These are phyloP conservation scores for Streptopelia turtur DNA, from an alignment of 2,797 vertebrate genomes.

Conservation along the genomic window DNA sequence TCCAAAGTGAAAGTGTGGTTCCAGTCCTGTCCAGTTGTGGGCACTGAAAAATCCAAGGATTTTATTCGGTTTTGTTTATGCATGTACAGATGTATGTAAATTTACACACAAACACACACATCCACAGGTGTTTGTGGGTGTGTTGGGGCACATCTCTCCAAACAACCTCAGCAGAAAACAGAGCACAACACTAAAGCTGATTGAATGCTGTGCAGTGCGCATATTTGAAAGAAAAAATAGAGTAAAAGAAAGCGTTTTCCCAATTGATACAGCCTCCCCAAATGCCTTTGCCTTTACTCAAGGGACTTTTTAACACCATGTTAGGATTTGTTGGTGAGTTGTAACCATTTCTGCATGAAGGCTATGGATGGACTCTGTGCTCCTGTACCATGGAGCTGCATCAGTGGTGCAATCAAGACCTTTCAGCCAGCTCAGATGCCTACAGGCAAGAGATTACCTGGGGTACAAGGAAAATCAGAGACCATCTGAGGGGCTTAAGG, in stretches of 20 bases:
- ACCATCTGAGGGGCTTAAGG: background rate
- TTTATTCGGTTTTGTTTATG: background rate
- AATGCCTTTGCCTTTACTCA: background rate
- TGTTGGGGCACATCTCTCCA: background rate
- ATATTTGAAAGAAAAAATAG: rapidly evolving
- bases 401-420: background rate
- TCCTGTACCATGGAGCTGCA: background rate
- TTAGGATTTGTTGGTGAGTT: background rate
- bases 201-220: rapidly evolving
- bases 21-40: background rate
- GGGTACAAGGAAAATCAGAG: rapidly evolving
- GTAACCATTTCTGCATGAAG: background rate
- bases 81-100: background rate
- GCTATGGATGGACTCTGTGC: background rate
- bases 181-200: rapidly evolving
- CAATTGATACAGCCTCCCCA: background rate
- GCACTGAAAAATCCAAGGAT: background rate
- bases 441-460: background rate
- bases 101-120: background rate
- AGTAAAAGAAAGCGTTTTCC: background rate
- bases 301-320: background rate
- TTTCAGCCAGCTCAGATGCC: background rate
- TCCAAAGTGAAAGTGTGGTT: background rate
- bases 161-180: background rate
- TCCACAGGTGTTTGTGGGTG: rapidly evolving